Base-by-base conservation (phyloP, 2,113 vertebrate genomes). In the Empidonax traillii region DNA sequence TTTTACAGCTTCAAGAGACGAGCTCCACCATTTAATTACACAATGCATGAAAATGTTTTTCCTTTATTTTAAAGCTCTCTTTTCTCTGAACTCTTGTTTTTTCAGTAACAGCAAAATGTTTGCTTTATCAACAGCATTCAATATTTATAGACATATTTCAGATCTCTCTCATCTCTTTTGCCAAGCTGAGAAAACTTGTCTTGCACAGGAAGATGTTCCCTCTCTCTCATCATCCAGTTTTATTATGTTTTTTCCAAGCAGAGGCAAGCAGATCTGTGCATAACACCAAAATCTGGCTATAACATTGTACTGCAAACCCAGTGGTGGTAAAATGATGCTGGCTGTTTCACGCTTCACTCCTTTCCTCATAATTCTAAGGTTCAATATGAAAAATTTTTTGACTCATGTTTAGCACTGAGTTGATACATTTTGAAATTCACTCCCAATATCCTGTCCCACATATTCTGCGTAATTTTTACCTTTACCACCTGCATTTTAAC, bases 91-190 rank as follows among this genome's bases (percentile, higher is more conserved):
- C n/a, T 46, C 16, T 51, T 67, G 3, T 8, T 3, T 72, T 87
- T 67, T 61, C 33, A 52, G 21, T 33, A 59, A 56, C 4, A 5
- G 35, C 1, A 2, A 72, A 85, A 22, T 1, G 0, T 19, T 65
- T 46, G 8, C 11, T 89, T 69, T 77, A 49, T 17, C 5, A 58
- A 55, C 2, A 46, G 22, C 43, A 37, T 67, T 74, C 37, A 81
- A 30, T 12, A 33, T 37, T 55, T 76, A 55, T 24, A 59, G 30
- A 16, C 10, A 66, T 52, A 31, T 93, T 76, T 51, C 33, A 80
- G 24, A 28, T 20, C 17, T 58, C 24, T 33, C 19, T 73, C 56
- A 68, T 11, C 6, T 21, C 23, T 43, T 86, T 68, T 43, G 9
- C 8, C 31, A 69, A 69, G 52, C 0, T 30, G 47, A 53, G 31